Percentiles rank a stretch among this genome's conserved stretches.
phyloP scores from a whole-genome alignment of 2,888 invertebrate genomes.

The Uropetala carovei region DNA sequence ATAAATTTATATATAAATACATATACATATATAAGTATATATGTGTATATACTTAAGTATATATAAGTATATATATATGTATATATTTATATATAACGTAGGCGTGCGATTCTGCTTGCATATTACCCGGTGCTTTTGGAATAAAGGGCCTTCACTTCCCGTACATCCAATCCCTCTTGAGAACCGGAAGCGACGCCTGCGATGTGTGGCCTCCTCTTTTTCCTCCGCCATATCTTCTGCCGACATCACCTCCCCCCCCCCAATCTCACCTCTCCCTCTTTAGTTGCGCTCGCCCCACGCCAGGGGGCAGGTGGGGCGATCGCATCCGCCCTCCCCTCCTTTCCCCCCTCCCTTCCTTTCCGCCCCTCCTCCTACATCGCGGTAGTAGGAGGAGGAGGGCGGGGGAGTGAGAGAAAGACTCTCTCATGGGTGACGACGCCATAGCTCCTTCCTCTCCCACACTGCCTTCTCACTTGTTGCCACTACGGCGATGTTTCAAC shows the following conservation, averaged over 20 bases:
- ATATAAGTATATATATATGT: too few relatives aligned
- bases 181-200: constrained; percentile 1
- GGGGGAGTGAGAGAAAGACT: not conserved
- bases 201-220: constrained; percentile 9
- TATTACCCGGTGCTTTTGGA: constrained; percentile 1
- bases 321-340: constrained; percentile 13
- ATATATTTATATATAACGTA: not conserved
- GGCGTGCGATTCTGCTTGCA: not conserved
- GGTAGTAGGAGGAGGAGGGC: too few relatives aligned
- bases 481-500: constrained; percentile 19
- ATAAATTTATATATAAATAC: too few relatives aligned
- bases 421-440: constrained; percentile 35
- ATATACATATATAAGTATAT: too few relatives aligned
- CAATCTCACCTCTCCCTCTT: not conserved
- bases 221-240: constrained; percentile 22
- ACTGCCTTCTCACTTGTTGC: constrained; percentile 11
- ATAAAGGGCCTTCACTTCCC: constrained; percentile 6
- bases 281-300: not conserved
- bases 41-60: too few relatives aligned
- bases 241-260: constrained; percentile 19
- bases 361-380: too few relatives aligned
- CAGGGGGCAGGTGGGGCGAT: constrained; percentile 27
- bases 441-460: not conserved
- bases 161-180: constrained; percentile 24
- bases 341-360: not conserved